Evolutionary conservation across 2,888 invertebrate genomes (phyloP).

Genomic region (Drosophila longiperda): DNA sequence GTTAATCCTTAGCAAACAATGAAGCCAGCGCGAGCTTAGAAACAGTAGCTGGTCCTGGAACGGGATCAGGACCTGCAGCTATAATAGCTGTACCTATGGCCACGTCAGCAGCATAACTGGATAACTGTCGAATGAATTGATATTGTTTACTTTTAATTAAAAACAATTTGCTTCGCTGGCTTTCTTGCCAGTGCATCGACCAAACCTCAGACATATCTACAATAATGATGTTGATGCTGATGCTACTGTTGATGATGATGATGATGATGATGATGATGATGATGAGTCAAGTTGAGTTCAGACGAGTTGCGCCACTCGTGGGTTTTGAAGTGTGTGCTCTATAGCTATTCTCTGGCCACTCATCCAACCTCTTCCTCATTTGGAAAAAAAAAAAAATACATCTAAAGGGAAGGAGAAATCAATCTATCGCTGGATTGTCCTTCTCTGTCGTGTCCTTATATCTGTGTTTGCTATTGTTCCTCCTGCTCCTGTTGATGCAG

Average conservation of each 20-base stretch:
- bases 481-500: constrained; percentile 12
- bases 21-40: constrained; percentile 49
- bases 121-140: constrained; percentile 81
- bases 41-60: constrained; percentile 5
- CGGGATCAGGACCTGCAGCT: constrained; percentile 13
- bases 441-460: not conserved
- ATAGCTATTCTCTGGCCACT: constrained; percentile 13
- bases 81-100: constrained; percentile 20
- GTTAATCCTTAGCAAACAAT: constrained; percentile 67
- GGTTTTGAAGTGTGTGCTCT: constrained; percentile 27
- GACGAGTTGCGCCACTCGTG: constrained; percentile 31
- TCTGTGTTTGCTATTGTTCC: constrained; percentile 31
- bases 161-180: constrained; percentile 80
- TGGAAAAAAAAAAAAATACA: constrained; percentile 3
- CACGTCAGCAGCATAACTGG: constrained; percentile 74
- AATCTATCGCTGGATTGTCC: constrained; percentile 24
- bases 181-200: constrained; percentile 63
- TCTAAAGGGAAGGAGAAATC: not conserved
- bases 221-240: constrained; percentile 9
- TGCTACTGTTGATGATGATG: not conserved
- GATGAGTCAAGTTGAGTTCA: constrained; percentile 21
- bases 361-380: constrained; percentile 1
- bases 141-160: constrained; percentile 80
- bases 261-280: constrained; percentile 8
- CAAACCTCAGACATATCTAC: constrained; percentile 27